Evolutionary conservation across 2,888 invertebrate species (phyloP), one percentile per base, ranked within the genome.

Genomic region (Drosophila engyochracea): DNA sequence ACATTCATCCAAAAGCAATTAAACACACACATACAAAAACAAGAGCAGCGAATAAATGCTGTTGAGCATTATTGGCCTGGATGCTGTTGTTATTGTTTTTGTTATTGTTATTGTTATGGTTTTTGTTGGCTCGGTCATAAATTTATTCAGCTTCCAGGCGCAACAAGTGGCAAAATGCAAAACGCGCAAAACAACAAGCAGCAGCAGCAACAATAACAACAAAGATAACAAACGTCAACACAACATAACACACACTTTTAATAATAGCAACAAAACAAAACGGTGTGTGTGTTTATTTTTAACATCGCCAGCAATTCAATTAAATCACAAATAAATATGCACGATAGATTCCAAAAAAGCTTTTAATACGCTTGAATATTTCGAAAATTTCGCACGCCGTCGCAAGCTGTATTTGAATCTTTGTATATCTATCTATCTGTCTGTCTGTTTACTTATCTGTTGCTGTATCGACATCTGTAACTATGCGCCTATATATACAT

Each of bases 241-340:
- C 25, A 35, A 58, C 6, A 31, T 54, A 41, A 62, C 47, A 47
- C 41, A 28, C 39, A 70, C 61, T 44, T 58, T 59, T 33, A 59
- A 57, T 39, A 69, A 62, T 39, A 65, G 57, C 57, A 78, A 73
- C 49, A 77, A 14, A 35, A 41, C 58, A 58, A 63, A 55, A 54
- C 52, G 10, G 52, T 33, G 10, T 47, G n/a, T 14, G 19, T 51
- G 14, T 59, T 85, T 89, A 89, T 89, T 89, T 86, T 84, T 82
- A 85, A 84, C 82, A 70, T 54, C 77, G 65, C 77, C 73, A 70
- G 87, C 87, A 82, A 87, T 89, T 83, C 85, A 85, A 86, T 86
- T 86, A 86, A 86, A 89, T 89, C 90, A 85, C 89, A 89, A 87
- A 87, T 85, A 87, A 85, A 87, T 85, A 85, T 83, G 83, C 76